Percentiles rank a stretch among this genome's conserved stretches.
phyloP scores from a whole-genome alignment of 1,140 invertebrate species.

The Diabrotica undecimpunctata region DNA sequence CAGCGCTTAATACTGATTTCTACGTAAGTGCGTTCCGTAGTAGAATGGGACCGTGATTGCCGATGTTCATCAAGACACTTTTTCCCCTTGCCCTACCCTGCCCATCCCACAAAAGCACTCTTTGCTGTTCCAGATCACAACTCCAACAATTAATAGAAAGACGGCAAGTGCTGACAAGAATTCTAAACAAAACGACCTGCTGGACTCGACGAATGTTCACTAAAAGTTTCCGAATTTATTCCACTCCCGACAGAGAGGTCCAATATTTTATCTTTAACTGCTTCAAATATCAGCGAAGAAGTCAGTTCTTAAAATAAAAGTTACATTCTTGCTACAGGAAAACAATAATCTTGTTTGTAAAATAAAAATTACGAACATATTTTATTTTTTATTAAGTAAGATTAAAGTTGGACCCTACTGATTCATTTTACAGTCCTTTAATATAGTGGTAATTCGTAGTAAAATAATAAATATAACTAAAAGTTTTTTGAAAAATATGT shows the following conservation, averaged over 20 bases:
- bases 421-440: too few relatives aligned
- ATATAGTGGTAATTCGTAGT: too few relatives aligned
- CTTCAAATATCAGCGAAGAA: not conserved
- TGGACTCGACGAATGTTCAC: not conserved
- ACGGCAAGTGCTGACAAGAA: conserved; percentile 38
- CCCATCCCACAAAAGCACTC: conserved; percentile 32
- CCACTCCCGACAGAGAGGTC: not conserved
- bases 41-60: conserved; percentile 43
- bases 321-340: too few relatives aligned
- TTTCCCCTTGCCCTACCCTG: conserved; percentile 23
- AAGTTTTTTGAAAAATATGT: too few relatives aligned
- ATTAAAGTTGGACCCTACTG: too few relatives aligned
- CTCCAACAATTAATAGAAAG: conserved; percentile 43
- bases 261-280: conserved; percentile 1
- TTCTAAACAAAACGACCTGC: conserved; percentile 33
- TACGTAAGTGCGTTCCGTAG: conserved; percentile 41
- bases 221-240: not conserved
- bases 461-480: too few relatives aligned
- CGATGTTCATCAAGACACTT: conserved; percentile 43
- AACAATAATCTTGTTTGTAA: too few relatives aligned
- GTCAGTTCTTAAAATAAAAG: too few relatives aligned
- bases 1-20: conserved; percentile 41
- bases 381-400: too few relatives aligned
- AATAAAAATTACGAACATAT: too few relatives aligned
- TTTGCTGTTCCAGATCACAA: conserved; percentile 40